Conservation (phyloP, 2,888 invertebrate species). For the Tetheella fluctuosa region DNA sequence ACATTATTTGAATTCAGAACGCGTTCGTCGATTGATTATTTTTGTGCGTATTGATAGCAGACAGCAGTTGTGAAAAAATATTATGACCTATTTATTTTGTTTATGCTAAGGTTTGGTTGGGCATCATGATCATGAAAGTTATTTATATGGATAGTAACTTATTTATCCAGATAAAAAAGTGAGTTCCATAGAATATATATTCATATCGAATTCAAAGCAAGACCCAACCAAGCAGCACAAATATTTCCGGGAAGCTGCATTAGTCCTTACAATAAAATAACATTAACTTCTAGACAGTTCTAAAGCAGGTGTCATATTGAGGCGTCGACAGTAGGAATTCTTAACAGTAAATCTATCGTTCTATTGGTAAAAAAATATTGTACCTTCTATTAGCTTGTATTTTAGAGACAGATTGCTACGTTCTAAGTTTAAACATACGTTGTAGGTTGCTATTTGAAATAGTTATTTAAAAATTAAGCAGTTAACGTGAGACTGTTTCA, state of each 20-base stretch:
- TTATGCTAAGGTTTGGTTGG: no score
- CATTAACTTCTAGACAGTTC: not conserved
- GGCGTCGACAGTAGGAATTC: not conserved
- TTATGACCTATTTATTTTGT: no score
- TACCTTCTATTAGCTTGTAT: no score
- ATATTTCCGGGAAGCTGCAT: constrained; percentile 6
- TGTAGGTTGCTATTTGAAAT: not conserved
- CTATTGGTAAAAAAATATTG: not conserved
- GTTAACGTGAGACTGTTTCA: not conserved
- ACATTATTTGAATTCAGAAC: constrained; percentile 33
- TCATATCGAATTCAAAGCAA: not conserved
- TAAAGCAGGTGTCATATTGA: not conserved
- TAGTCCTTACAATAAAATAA: constrained; percentile 5
- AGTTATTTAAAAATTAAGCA: not conserved
- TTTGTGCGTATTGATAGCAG: constrained; percentile 26
- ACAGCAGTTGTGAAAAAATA: constrained; percentile 24
- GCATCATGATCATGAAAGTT: no score
- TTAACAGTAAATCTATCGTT: not conserved
- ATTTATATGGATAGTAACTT: no score
- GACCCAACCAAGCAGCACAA: not conserved
- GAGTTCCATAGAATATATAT: not conserved
- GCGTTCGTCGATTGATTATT: constrained; percentile 36
- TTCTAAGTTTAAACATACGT: no score
- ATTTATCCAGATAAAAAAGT: no score
- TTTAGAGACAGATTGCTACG: no score